These are phyloP conservation scores for Drosophila subobscura DNA, from an alignment of 1,140 invertebrate species.

Conservation along the genomic window DNA sequence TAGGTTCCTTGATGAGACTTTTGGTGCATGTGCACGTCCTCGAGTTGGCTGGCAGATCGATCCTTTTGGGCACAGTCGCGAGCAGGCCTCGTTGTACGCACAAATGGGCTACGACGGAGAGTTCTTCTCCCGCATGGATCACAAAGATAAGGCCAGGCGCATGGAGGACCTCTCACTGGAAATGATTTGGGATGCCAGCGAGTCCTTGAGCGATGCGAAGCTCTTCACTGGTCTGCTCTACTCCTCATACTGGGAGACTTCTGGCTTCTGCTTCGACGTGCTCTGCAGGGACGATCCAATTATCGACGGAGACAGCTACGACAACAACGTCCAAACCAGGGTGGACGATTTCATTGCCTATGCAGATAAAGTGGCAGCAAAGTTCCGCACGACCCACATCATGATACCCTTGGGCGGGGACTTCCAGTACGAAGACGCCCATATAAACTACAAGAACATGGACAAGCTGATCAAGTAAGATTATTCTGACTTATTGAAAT, in stretches of 20 bases:
- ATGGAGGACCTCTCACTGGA: constrained; percentile 85
- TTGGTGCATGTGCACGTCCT: constrained; percentile 93
- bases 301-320: constrained; percentile 89
- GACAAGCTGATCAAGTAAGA: constrained; percentile 94
- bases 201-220: constrained; percentile 86
- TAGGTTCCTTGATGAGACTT: constrained; percentile 89
- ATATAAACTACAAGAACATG: constrained; percentile 93
- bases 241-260: constrained; percentile 92
- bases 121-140: constrained; percentile 95
- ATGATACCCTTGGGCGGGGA: constrained; percentile 97
- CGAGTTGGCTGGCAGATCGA: constrained; percentile 96
- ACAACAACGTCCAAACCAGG: constrained; percentile 88
- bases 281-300: constrained; percentile 93
- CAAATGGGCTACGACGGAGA: constrained; percentile 94
- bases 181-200: constrained; percentile 86
- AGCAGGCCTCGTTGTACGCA: constrained; percentile 93
- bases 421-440: constrained; percentile 94
- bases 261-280: constrained; percentile 95
- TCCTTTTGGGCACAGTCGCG: constrained; percentile 95
- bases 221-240: constrained; percentile 90
- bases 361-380: constrained; percentile 84
- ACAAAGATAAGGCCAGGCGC: constrained; percentile 90
- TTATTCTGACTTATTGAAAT: accelerated
- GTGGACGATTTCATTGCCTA: constrained; percentile 87
- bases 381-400: constrained; percentile 89